Conservation (phyloP, 2,797 vertebrate genomes). For the Crocodylus rhombifer region DNA sequence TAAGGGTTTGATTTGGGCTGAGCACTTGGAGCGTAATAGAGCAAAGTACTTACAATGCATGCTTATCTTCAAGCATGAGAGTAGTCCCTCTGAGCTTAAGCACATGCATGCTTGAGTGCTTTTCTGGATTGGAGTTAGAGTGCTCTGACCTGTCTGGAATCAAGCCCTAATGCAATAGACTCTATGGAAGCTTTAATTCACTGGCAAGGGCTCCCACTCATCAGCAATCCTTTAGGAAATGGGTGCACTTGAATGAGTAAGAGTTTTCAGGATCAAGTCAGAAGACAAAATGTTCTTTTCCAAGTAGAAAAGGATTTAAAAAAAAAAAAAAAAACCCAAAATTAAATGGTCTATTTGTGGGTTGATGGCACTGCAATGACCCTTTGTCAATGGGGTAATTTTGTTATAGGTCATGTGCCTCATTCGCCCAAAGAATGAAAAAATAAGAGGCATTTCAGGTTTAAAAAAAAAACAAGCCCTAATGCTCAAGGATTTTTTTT, state of each 20-base stretch:
- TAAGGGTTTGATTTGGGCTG: neutral
- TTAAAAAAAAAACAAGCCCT: neutral
- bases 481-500: too few relatives aligned
- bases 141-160: constrained; percentile 2
- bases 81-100: neutral
- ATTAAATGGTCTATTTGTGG: neutral
- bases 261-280: neutral
- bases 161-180: neutral
- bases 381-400: neutral
- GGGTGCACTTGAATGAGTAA: neutral
- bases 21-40: neutral
- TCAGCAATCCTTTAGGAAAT: neutral
- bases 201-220: neutral
- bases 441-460: neutral
- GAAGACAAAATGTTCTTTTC: neutral
- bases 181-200: constrained; percentile 18
- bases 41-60: neutral
- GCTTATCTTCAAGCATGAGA: constrained; percentile 5
- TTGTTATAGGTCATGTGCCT: neutral
- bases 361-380: neutral
- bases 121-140: constrained; percentile 1
- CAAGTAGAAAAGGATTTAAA: neutral
- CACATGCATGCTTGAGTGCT: neutral
- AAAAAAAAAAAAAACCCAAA: neutral
- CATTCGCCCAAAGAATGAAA: neutral